A percentile compares a stretch with the other conserved stretches of the same genome.
Evolutionary conservation across 1,140 invertebrate species (phyloP).

Genomic region (Musca domestica): DNA sequence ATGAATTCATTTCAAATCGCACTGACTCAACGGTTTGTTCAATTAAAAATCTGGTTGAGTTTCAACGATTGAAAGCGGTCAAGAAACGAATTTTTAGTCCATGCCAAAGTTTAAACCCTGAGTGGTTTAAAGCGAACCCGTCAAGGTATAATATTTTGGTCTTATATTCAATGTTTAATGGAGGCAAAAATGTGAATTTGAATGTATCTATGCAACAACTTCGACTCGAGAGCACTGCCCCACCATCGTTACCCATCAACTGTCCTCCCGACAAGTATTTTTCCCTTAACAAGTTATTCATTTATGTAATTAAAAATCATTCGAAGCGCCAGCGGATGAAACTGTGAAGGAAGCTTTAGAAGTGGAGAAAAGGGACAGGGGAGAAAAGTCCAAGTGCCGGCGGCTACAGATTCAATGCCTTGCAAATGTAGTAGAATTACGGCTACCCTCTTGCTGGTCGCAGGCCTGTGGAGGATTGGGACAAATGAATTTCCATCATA

Average conservation of each 20-base stretch:
- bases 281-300: neutral
- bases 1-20: too few species aligned
- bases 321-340: neutral
- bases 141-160: neutral
- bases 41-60: too few species aligned
- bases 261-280: neutral
- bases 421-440: neutral
- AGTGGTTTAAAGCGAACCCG: too few species aligned
- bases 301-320: slow-evolving; percentile 11
- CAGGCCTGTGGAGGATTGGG: neutral
- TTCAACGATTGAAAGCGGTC: too few species aligned
- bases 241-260: neutral
- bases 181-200: neutral
- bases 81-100: too few species aligned
- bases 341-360: neutral
- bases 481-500: neutral
- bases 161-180: neutral
- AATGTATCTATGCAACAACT: neutral
- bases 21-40: too few species aligned
- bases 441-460: too few species aligned
- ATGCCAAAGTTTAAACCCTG: too few species aligned
- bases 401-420: slow-evolving; percentile 3
- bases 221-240: too few species aligned
- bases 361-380: neutral
- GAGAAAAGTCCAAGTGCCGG: neutral